A percentile compares a stretch with the other conserved stretches of the same genome.
phyloP scores from a whole-genome alignment of 2,113 vertebrate species.

The Platysteira castanea region DNA sequence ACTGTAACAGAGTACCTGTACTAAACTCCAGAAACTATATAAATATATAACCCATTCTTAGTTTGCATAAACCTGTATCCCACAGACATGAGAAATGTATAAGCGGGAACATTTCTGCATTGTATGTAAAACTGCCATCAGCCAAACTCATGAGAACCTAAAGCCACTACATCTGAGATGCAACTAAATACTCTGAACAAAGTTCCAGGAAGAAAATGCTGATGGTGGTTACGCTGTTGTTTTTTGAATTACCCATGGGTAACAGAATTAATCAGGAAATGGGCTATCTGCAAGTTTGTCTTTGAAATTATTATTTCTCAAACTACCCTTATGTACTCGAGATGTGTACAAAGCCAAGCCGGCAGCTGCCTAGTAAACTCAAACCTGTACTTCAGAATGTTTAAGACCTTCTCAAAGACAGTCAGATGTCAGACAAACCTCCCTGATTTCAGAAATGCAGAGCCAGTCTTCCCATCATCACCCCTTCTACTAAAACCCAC shows the following conservation, averaged over 20 bases:
- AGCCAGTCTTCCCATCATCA: background rate
- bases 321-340: background rate
- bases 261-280: background rate
- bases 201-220: background rate
- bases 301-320: background rate
- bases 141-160: background rate
- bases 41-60: background rate
- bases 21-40: background rate
- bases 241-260: background rate
- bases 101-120: background rate
- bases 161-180: background rate
- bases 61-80: slow-evolving; percentile 3
- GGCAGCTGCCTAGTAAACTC: background rate
- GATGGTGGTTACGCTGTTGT: background rate
- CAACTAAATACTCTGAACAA: background rate
- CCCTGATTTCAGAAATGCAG: background rate
- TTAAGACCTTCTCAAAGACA: background rate
- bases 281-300: background rate
- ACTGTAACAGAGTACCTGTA: background rate
- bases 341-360: background rate
- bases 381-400: background rate
- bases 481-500: background rate
- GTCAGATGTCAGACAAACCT: background rate
- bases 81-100: background rate
- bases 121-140: background rate